Conservation (phyloP, 2,113 vertebrate genomes). For the Phodopus roborovskii region DNA sequence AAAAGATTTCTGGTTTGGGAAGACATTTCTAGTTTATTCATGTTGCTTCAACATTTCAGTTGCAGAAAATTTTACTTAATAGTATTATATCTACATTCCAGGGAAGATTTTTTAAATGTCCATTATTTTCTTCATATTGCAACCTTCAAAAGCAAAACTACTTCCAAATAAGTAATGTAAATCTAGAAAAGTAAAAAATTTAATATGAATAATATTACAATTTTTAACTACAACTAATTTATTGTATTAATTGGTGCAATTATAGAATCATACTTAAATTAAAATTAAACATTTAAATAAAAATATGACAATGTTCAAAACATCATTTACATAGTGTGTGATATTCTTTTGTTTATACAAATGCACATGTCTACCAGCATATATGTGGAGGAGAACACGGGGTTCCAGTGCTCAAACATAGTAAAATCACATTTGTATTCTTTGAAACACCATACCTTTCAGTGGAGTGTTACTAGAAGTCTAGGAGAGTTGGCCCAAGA, state of each 20-base stretch:
- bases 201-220: not conserved
- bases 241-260: not conserved
- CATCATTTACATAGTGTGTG: not conserved
- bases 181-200: not conserved
- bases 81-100: not conserved
- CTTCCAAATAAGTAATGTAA: not conserved
- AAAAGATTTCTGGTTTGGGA: not conserved
- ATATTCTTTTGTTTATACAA: not conserved
- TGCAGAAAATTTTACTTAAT: not conserved
- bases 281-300: not conserved
- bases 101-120: not conserved
- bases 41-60: not conserved
- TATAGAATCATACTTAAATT: not conserved
- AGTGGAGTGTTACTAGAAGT: not conserved
- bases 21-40: not conserved
- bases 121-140: not conserved
- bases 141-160: not conserved
- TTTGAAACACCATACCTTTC: not conserved
- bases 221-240: not conserved
- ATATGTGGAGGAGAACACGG: not conserved
- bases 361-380: not conserved
- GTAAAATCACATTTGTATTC: not conserved
- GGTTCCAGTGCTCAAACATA: not conserved
- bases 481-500: too few relatives aligned
- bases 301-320: not conserved